Evolutionary conservation across 2,113 vertebrate species (phyloP).

Genomic region (Gymnobelideus leadbeateri): DNA sequence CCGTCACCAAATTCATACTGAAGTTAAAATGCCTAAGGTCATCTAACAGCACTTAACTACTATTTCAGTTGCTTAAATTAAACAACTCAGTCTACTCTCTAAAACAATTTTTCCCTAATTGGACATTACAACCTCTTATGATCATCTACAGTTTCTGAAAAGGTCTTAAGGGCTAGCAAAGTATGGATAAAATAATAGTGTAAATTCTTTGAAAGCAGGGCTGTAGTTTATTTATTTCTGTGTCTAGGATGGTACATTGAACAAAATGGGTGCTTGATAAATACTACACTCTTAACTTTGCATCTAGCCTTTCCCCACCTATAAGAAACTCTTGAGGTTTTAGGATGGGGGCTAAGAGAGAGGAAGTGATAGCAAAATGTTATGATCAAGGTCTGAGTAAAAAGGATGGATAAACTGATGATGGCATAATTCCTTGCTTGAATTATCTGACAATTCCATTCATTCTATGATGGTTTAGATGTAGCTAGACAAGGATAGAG

Average conservation of each 20-base stretch:
- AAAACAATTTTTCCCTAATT: constrained; percentile 15
- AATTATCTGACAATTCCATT: neutral
- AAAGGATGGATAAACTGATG: neutral
- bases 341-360: neutral
- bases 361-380: neutral
- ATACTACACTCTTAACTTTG: neutral
- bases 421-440: neutral
- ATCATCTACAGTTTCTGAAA: constrained; percentile 4
- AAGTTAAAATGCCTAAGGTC: neutral
- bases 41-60: neutral
- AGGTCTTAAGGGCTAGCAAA: neutral
- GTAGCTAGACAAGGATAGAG: neutral
- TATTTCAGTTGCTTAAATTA: neutral
- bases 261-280: neutral
- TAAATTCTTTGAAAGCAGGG: neutral
- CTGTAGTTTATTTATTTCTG: neutral
- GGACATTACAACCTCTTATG: neutral
- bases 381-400: neutral
- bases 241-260: neutral
- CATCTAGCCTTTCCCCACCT: neutral
- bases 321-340: neutral
- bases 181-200: neutral
- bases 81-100: constrained; percentile 7
- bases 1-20: neutral
- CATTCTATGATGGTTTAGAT: neutral